Evolutionary conservation across 2,888 invertebrate species (phyloP), one percentile per base, ranked within the genome.

Genomic region (Steinernema scapterisci): DNA sequence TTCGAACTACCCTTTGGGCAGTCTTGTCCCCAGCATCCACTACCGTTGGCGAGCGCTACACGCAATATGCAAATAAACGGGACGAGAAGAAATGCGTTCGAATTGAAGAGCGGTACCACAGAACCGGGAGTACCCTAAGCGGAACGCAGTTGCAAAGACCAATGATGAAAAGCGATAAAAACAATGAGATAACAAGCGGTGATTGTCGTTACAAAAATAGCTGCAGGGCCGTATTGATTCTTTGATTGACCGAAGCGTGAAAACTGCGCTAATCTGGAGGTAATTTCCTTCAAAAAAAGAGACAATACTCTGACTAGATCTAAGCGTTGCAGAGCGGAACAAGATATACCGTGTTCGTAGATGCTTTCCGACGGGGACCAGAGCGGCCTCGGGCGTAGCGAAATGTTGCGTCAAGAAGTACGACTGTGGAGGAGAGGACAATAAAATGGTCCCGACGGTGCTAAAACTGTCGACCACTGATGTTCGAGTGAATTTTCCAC

Each of bases 91-190:
- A 31, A 11, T 3, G 31, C 31, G 25, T 48, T 48, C 48, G 6
- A 16, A 19, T 5, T 63, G 63, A 16, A n/a, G n/a, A n/a, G n/a
- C n/a, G 38, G 38, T 38, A 38, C 38, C 9, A 38, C 38, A 38
- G 63, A 27, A 31, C 11, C 31, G 31, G 31, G 63, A 13, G 27
- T 63, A 27, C 31, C 63, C 63, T 44, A 7, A 11, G 16, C 16
- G 54, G 31, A 63, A 31, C 63, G 31, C 25, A 63, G 27, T 31
- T 63, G 63, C 63, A 63, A 38, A 63, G 63, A 63, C 63, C 63
- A 63, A 63, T 63, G 63, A 63, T 63, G 63, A 63, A 31, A 63
- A 63, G 63, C 19, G 63, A 31, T 63, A 31, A 31, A 63, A 63
- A 63, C 63, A 63, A 63, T 63, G 6, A 63, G 63, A 63, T 63